A percentile compares a stretch with the other conserved stretches of the same genome.
Conservation (phyloP, 2,113 vertebrate genomes). For the Grus americana region DNA sequence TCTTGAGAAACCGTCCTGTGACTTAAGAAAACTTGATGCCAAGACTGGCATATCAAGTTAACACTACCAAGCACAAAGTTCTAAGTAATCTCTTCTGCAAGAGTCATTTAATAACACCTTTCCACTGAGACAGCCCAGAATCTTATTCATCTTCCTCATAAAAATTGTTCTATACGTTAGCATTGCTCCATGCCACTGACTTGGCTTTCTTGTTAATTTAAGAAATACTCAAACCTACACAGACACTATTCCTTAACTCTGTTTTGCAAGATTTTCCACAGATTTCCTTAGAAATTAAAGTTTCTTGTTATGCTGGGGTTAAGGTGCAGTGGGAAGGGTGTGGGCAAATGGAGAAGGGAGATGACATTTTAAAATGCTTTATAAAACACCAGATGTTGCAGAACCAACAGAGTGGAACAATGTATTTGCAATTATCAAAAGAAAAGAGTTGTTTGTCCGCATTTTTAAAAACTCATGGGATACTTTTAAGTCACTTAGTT, state of each 20-base stretch:
- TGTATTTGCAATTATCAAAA: slow-evolving; percentile 66
- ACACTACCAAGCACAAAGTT: not conserved
- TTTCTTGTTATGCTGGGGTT: slow-evolving; percentile 43
- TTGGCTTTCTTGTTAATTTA: not conserved
- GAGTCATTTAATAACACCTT: not conserved
- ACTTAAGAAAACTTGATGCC: not conserved
- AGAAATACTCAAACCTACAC: not conserved
- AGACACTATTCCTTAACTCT: not conserved
- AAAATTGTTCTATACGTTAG: not conserved
- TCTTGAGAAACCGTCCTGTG: not conserved
- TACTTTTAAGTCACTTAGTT: slow-evolving; percentile 67
- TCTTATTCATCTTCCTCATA: not conserved
- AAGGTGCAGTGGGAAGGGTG: slow-evolving; percentile 31
- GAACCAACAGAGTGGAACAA: slow-evolving; percentile 61
- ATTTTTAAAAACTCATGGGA: slow-evolving; percentile 70
- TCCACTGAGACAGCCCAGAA: slow-evolving; percentile 16
- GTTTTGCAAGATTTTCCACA: slow-evolving; percentile 13
- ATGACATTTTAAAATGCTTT: slow-evolving; percentile 64
- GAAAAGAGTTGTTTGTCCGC: slow-evolving; percentile 62
- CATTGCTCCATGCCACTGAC: not conserved
- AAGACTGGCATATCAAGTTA: slow-evolving; percentile 22
- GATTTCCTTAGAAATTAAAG: not conserved
- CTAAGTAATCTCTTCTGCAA: not conserved
- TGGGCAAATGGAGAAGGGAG: slow-evolving; percentile 14
- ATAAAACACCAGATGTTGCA: slow-evolving; percentile 67